A percentile compares a stretch with the other conserved stretches of the same genome.
Conservation (phyloP, 2,113 vertebrate species). For the Hippocampus mohnikei region DNA sequence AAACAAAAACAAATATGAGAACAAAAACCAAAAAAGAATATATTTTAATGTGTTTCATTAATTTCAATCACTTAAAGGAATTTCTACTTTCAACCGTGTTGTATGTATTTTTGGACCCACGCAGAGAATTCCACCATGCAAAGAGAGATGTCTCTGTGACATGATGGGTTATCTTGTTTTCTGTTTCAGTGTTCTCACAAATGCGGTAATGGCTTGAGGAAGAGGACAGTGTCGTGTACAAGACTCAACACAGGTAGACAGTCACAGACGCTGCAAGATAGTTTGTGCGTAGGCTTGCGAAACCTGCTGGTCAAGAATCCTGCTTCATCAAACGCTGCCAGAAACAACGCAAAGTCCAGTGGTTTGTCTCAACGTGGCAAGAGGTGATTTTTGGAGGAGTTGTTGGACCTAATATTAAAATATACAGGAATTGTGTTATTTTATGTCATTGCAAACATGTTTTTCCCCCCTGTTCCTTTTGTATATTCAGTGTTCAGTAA, state of each 20-base stretch:
- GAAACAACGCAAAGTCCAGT: conserved; percentile 79
- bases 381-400: conserved; percentile 66
- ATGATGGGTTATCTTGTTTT: neutral
- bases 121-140: neutral
- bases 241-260: conserved; percentile 56
- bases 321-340: conserved; percentile 79
- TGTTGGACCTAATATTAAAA: neutral
- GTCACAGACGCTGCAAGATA: conserved; percentile 62
- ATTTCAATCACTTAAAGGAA: neutral
- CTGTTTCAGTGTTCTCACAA: conserved; percentile 79
- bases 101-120: neutral
- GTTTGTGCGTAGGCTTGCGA: conserved; percentile 66
- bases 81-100: neutral
- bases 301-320: conserved; percentile 76
- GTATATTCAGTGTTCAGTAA: conserved; percentile 77
- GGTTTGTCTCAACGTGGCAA: conserved; percentile 83
- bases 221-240: conserved; percentile 75
- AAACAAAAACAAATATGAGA: neutral
- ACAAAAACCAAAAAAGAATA: neutral
- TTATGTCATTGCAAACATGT: neutral
- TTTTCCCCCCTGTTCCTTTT: neutral
- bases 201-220: conserved; percentile 81
- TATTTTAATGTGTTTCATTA: neutral
- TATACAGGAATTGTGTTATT: neutral
- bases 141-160: neutral